These are phyloP conservation scores for Sandelia bainsii DNA, from an alignment of 2,797 vertebrate genomes.

Conservation along the genomic window DNA sequence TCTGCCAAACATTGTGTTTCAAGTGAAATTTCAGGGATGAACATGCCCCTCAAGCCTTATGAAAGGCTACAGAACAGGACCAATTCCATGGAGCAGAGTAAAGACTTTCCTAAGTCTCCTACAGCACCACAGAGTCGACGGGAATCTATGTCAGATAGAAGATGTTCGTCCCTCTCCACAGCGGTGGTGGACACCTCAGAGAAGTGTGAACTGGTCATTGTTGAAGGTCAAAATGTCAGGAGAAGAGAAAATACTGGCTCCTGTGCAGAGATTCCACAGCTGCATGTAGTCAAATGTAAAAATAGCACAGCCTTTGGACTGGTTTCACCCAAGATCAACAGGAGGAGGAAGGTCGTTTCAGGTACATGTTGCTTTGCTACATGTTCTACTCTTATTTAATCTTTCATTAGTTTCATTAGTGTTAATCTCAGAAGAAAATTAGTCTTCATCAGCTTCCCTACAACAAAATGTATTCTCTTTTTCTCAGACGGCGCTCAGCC, in stretches of 20 bases:
- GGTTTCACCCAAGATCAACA: constrained; percentile 84
- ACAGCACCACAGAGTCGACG: constrained; percentile 31
- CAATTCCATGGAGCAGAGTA: constrained; percentile 6
- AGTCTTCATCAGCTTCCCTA: constrained; percentile 1
- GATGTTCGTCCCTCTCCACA: constrained; percentile 78
- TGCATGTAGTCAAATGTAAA: constrained; percentile 84
- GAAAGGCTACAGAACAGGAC: constrained; percentile 42
- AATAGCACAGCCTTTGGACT: constrained; percentile 83
- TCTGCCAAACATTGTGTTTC: constrained; percentile 29
- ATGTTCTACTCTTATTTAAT: background rate
- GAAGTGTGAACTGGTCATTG: constrained; percentile 78
- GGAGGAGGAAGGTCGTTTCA: constrained; percentile 68
- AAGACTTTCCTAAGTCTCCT: constrained; percentile 22
- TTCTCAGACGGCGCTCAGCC: constrained; percentile 58
- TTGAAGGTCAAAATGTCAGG: constrained; percentile 71
- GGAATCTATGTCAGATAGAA: constrained; percentile 49
- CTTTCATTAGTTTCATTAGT: background rate
- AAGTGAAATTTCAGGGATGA: constrained; percentile 36
- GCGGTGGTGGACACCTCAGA: constrained; percentile 81
- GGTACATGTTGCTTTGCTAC: constrained; percentile 63
- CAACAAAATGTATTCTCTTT: constrained; percentile 8
- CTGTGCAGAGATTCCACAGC: constrained; percentile 76
- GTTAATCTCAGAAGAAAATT: background rate
- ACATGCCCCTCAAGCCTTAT: constrained; percentile 5
- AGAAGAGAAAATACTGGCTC: constrained; percentile 62